Evolutionary conservation across 2,797 vertebrate genomes (phyloP), one percentile per base, ranked within the genome.

Genomic region (Danio kyathit): DNA sequence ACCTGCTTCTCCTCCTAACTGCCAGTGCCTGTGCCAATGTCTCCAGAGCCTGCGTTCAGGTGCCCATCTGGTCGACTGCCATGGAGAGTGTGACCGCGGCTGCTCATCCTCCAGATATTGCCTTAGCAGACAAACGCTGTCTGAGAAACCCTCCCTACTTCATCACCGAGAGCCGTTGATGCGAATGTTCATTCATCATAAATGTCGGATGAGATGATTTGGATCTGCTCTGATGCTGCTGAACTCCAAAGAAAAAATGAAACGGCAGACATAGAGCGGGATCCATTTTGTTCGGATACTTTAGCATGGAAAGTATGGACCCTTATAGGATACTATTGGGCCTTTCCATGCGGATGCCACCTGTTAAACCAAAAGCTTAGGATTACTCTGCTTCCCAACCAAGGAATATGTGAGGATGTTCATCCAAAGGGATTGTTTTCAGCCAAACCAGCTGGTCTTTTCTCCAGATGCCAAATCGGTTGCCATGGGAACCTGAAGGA

Each of bases 391-490:
- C 41, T 56, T 77, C 49, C 56, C 29, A 73, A 29, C 40, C 61
- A 59, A 82, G 70, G 72, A 78, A 67, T 17, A 43, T 44, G 54
- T 16, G 60, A 83, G 79, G 83, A 82, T 71, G 57, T 67, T 71
- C 70, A 71, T 76, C 80, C 80, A 77, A 76, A 82, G 73, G 44
- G 52, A 81, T 74, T 51, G 29, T 78, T 83, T 70, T 29, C 84
- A 79, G 79, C 85, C 83, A 4, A 17, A 66, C 85, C 85, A 88
- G 86, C 75, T 81, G 16, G 86, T 87, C 85, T 21, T 79, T 89
- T 84, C 82, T 91, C 82, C 89, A 87, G 87, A 90, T 89, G 87
- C 90, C 90, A 91, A 88, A 86, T 71, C 56, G 73, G 89, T 89
- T 80, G 51, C 66, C 57, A 80, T 82, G 82, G 88, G 83, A 88